A percentile compares a stretch with the other conserved stretches of the same genome.
These are phyloP conservation scores for Accipiter cooperii DNA, from an alignment of 2,113 vertebrate species.

Conservation along the genomic window DNA sequence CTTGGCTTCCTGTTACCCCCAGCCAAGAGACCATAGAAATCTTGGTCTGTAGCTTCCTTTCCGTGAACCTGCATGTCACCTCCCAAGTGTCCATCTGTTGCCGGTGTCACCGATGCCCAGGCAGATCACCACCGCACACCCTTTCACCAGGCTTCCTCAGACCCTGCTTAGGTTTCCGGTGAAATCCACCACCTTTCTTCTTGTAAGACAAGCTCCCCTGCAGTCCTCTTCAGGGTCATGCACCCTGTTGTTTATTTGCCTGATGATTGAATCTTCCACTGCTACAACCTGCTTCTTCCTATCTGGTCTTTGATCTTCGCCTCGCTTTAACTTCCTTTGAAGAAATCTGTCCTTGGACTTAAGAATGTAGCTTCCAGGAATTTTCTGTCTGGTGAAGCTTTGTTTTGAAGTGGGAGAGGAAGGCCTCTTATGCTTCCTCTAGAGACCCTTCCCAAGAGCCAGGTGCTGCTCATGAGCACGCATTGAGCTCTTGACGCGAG, in stretches of 20 bases:
- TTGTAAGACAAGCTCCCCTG: neutral
- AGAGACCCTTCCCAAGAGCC: neutral
- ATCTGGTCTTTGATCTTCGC: conserved; percentile 40
- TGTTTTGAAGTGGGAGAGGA: conserved; percentile 32
- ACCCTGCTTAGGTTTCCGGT: neutral
- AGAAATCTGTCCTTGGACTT: conserved; percentile 36
- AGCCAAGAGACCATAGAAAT: neutral
- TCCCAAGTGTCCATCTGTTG: neutral
- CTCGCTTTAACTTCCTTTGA: conserved; percentile 18
- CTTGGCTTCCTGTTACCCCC: neutral
- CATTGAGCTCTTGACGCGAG: neutral
- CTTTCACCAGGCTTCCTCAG: neutral
- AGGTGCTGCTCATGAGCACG: neutral
- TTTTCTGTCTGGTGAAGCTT: conserved; percentile 24
- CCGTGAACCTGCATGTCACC: neutral
- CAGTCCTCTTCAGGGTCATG: neutral
- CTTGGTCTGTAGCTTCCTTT: neutral
- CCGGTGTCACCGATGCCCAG: neutral
- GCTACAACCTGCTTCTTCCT: conserved; percentile 42
- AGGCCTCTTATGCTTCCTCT: neutral
- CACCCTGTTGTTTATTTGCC: conserved; percentile 24
- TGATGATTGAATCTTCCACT: conserved; percentile 18
- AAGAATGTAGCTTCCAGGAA: conserved; percentile 41
- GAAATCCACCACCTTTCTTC: neutral
- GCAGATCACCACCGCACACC: neutral